Evolutionary conservation across 2,797 vertebrate genomes (phyloP).

Genomic region (Pampus argenteus): DNA sequence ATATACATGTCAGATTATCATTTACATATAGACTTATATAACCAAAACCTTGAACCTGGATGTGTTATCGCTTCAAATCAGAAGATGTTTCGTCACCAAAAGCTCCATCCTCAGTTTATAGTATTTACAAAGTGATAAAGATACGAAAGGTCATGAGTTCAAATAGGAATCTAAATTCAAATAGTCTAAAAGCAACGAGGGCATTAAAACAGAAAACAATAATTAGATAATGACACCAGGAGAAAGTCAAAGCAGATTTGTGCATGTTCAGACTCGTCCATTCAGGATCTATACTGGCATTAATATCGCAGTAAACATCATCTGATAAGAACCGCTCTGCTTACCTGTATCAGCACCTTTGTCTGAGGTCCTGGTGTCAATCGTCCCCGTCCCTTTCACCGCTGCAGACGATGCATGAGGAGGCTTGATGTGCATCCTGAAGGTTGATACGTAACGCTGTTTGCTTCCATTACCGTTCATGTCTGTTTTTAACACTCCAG

Average conservation of each 20-base stretch:
- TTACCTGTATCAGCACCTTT: conserved; percentile 53
- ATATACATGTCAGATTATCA: too few species aligned
- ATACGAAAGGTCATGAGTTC: not conserved
- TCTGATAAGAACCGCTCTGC: too few species aligned
- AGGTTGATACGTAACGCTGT: conserved; percentile 77
- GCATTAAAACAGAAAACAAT: too few species aligned
- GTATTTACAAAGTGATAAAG: not conserved
- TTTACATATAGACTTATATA: not conserved
- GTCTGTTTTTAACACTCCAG: conserved; percentile 29
- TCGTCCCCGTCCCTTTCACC: not conserved
- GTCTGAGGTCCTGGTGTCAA: conserved; percentile 3
- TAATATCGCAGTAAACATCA: too few species aligned
- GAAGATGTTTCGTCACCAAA: not conserved
- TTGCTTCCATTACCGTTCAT: conserved; percentile 73
- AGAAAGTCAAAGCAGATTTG: not conserved
- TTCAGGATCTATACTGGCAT: not conserved
- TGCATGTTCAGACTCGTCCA: conserved; percentile 38
- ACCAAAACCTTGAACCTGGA: not conserved
- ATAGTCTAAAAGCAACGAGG: too few species aligned
- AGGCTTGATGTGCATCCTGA: conserved; percentile 74
- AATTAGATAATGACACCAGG: too few species aligned
- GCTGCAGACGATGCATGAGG: conserved; percentile 10
- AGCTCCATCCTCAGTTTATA: not conserved
- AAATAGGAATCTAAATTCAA: not conserved
- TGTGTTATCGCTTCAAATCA: not conserved